Conservation (phyloP, 2,797 vertebrate species). For the Chelonia mydas region DNA sequence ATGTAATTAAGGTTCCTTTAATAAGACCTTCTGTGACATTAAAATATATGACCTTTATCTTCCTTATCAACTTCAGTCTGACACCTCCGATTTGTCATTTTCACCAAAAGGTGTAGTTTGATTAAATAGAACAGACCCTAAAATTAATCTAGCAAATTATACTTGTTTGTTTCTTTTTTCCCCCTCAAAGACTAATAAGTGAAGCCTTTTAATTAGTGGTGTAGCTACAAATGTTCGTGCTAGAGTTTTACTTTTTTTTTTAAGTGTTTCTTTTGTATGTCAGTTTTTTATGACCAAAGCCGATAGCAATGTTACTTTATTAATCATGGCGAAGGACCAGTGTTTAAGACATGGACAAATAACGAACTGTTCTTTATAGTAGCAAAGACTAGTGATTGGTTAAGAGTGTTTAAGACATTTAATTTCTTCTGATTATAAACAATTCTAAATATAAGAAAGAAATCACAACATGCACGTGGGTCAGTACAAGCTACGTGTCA, state of each 20-base stretch:
- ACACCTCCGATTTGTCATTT: slow-evolving; percentile 96
- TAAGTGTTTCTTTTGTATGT: slow-evolving; percentile 87
- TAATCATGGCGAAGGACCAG: slow-evolving; percentile 90
- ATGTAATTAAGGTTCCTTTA: slow-evolving; percentile 97
- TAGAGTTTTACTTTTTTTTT: slow-evolving; percentile 80
- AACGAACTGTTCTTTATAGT: slow-evolving; percentile 71
- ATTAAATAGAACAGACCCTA: slow-evolving; percentile 89
- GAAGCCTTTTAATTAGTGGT: slow-evolving; percentile 91
- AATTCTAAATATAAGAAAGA: slow-evolving; percentile 13
- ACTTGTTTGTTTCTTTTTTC: slow-evolving; percentile 94
- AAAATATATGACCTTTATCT: slow-evolving; percentile 98
- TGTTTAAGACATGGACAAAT: slow-evolving; percentile 79
- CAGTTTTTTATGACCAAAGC: slow-evolving; percentile 87
- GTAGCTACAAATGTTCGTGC: slow-evolving; percentile 81
- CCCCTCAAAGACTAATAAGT: slow-evolving; percentile 88
- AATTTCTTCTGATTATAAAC: slow-evolving; percentile 48
- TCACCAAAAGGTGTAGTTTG: slow-evolving; percentile 87
- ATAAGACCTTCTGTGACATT: slow-evolving; percentile 94
- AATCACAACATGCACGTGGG: slow-evolving; percentile 1
- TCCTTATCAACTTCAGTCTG: slow-evolving; percentile 91
- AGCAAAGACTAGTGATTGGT: slow-evolving; percentile 64
- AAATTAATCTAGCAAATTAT: slow-evolving; percentile 98
- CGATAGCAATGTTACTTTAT: slow-evolving; percentile 91
- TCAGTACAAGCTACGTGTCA: neutral
- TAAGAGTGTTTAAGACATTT: slow-evolving; percentile 51